Conservation (phyloP, 2,888 invertebrate species). For the Rhimphoctona megacephalus region DNA sequence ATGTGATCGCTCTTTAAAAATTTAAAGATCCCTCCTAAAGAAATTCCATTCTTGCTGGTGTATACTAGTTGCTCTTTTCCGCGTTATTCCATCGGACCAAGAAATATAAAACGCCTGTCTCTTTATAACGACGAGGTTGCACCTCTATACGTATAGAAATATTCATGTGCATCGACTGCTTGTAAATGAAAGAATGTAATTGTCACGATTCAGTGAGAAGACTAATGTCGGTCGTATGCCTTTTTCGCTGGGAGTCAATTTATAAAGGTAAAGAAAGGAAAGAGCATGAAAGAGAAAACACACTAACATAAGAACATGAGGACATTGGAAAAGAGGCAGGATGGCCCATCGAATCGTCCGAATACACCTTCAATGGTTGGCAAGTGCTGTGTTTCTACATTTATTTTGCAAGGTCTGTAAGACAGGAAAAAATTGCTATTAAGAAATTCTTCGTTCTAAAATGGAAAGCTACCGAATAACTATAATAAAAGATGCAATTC, state of each 20-base stretch:
- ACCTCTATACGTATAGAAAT: slow-evolving; percentile 46
- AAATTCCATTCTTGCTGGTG: slow-evolving; percentile 46
- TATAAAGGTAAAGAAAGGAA: neutral
- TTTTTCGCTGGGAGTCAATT: neutral
- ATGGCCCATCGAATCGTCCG: neutral
- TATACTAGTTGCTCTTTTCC: slow-evolving; percentile 23
- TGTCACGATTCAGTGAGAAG: neutral
- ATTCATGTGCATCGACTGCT: neutral
- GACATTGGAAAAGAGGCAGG: neutral
- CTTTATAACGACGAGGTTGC: slow-evolving; percentile 14
- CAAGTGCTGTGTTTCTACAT: slow-evolving; percentile 16
- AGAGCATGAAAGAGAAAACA: slow-evolving; percentile 10
- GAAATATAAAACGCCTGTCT: slow-evolving; percentile 10
- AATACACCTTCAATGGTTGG: slow-evolving; percentile 9
- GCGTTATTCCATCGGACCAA: neutral
- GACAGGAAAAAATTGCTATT: neutral
- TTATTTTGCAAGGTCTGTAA: neutral
- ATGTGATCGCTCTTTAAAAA: slow-evolving; percentile 77
- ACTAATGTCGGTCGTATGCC: neutral
- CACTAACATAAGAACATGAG: neutral
- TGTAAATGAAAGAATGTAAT: slow-evolving; percentile 9
- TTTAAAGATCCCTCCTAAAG: slow-evolving; percentile 77
- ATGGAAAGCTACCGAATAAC: no score
- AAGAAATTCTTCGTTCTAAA: no score
- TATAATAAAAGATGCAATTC: neutral